Conservation (phyloP, 2,888 invertebrate genomes). For the Gymnoscelis rufifasciata region DNA sequence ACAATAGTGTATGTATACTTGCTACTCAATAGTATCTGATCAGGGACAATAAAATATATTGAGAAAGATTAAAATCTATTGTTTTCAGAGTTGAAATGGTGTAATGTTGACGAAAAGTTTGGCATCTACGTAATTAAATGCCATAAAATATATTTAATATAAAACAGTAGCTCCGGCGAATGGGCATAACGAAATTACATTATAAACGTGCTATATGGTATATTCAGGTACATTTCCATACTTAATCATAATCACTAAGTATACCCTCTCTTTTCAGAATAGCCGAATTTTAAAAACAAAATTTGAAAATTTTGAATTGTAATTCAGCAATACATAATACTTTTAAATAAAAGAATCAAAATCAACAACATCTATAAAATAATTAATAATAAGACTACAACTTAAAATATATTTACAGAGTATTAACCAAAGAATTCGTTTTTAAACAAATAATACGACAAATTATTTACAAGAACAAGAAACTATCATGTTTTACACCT, state of each 20-base stretch:
- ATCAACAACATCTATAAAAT: slow-evolving; percentile 26
- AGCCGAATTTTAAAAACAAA: background rate
- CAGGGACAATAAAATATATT: too few relatives aligned
- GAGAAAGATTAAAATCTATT: too few relatives aligned
- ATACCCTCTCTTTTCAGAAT: slow-evolving; percentile 8
- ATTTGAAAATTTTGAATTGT: background rate
- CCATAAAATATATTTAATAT: too few relatives aligned
- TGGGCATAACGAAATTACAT: background rate
- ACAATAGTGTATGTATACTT: too few relatives aligned
- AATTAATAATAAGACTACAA: slow-evolving; percentile 11
- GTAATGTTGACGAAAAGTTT: too few relatives aligned
- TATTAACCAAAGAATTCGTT: slow-evolving; percentile 5
- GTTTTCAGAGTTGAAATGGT: too few relatives aligned
- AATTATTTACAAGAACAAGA: background rate
- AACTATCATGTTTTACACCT: background rate
- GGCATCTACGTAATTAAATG: too few relatives aligned
- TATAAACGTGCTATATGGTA: background rate
- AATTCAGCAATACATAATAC: background rate
- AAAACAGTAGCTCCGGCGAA: background rate
- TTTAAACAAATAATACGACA: background rate
- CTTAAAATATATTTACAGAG: slow-evolving; percentile 7
- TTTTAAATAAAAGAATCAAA: slow-evolving; percentile 16
- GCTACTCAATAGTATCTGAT: too few relatives aligned
- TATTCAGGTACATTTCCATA: slow-evolving; percentile 19
- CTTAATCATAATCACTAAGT: slow-evolving; percentile 12